Evolutionary conservation across 2,113 vertebrate genomes (phyloP).

Genomic region (Melierax canorus): DNA sequence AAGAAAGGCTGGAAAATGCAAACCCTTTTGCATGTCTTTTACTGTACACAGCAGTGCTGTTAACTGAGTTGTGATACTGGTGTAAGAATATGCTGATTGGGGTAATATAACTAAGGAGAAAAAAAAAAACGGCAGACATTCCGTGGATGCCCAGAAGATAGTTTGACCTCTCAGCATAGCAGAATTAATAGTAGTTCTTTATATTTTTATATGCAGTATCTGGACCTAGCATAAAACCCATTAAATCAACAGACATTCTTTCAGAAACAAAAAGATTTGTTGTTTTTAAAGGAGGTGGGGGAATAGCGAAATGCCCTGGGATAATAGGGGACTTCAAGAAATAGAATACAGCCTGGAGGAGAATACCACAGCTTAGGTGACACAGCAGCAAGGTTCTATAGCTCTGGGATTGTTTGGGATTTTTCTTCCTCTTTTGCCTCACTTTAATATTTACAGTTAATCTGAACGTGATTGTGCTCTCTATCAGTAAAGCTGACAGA

Average conservation of each 20-base stretch:
- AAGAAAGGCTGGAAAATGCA: not conserved
- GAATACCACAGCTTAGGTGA: not conserved
- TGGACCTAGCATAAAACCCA: not conserved
- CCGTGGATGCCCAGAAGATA: not conserved
- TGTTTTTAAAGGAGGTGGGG: not conserved
- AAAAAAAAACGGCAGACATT: not conserved
- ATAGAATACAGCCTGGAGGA: not conserved
- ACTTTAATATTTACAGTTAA: not conserved
- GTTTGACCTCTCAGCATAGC: not conserved
- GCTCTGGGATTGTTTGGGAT: not conserved
- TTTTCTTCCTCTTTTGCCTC: not conserved
- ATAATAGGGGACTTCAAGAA: not conserved
- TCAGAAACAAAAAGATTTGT: not conserved
- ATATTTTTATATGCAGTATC: not conserved
- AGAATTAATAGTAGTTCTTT: not conserved
- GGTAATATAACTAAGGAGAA: not conserved
- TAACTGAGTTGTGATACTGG: not conserved
- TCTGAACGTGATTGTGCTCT: not conserved
- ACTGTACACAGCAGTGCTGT: not conserved
- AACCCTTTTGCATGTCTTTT: not conserved
- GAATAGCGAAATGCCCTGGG: not conserved
- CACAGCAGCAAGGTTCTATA: not conserved
- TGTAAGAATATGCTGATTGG: not conserved
- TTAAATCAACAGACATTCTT: not conserved
- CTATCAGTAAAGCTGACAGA: not conserved